Percentiles rank a stretch among this genome's conserved stretches.
Evolutionary conservation across 2,113 vertebrate genomes (phyloP).

Genomic region (Symphodus melops): DNA sequence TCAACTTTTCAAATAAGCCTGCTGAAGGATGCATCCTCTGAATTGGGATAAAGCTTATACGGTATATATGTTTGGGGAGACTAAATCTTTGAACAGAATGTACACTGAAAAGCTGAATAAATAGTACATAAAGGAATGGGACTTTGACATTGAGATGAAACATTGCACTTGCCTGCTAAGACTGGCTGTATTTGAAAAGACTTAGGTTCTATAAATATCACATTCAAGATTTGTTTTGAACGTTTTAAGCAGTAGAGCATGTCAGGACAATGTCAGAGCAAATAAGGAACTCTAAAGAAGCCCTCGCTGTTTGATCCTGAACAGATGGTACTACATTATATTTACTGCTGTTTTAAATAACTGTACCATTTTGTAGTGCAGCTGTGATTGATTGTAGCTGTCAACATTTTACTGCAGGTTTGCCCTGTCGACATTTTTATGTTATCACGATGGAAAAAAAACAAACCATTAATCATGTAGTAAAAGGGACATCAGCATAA

Average conservation of each 20-base stretch:
- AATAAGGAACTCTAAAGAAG: slow-evolving; percentile 23
- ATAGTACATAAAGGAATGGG: slow-evolving; percentile 8
- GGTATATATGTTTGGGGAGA: neutral
- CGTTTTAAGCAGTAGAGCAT: slow-evolving; percentile 20
- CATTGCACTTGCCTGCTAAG: neutral
- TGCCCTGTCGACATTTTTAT: neutral
- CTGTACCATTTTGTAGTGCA: neutral
- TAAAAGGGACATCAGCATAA: neutral
- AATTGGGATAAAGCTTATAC: neutral
- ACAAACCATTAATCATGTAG: neutral
- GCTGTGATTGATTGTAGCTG: slow-evolving; percentile 28
- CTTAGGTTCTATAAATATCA: slow-evolving; percentile 30
- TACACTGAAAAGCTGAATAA: slow-evolving; percentile 19
- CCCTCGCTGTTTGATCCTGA: neutral
- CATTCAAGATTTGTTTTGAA: slow-evolving; percentile 34
- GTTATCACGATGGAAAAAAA: slow-evolving; percentile 2
- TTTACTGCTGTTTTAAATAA: slow-evolving; percentile 22
- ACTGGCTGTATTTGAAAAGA: slow-evolving; percentile 25
- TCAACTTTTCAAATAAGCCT: no score
- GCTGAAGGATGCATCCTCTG: no score
- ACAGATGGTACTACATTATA: slow-evolving; percentile 17
- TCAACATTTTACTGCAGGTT: slow-evolving; percentile 8
- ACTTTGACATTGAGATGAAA: slow-evolving; percentile 1
- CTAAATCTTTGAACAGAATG: neutral
- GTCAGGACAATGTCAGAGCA: slow-evolving; percentile 25